Evolutionary conservation across 2,797 vertebrate genomes (phyloP), one percentile per base, ranked within the genome.

Genomic region (Erpetoichthys calabaricus): DNA sequence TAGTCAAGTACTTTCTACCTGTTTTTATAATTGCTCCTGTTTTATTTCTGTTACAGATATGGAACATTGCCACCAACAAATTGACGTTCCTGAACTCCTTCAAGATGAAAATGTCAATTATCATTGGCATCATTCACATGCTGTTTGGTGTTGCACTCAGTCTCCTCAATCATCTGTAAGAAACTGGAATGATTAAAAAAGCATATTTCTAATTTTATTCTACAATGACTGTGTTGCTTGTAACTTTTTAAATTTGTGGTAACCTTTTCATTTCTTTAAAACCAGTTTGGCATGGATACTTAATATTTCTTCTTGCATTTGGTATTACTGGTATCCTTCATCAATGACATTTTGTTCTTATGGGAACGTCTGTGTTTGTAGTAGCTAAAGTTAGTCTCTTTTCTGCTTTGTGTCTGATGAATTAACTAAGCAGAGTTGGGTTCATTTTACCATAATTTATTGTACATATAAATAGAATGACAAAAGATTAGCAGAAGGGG

Each of bases 71-170:
- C 53, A 70, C 68, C 70, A 99, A 99, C 75, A 98, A 98, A 67
- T 77, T 99, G 73, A 91, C 86, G 1, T 98, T 99, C 82, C 86
- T 99, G 64, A 99, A 99, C 74, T 99, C 96, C 3, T 99, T 96
- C 62, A 99, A 99, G 74, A 99, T 99, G 96, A 99, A 99, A 75
- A 99, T 97, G 92, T 99, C 96, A 0, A 76, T 98, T 46, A 80
- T 95, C 66, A 79, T 99, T 56, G 96, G 96, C 44, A 86, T 99
- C 63, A 76, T 91, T 71, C 96, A 99, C 68, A 99, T 99, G 96
- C 58, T 91, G 45, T 99, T 99, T 65, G 96, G 96, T 49, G 84
- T 98, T 45, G 68, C 74, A 0, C 80, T 88, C 59, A 84, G 85
- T 56, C 80, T 86, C 51, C 87, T 87, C 70, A 88, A 88, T 70